A percentile compares a stretch with the other conserved stretches of the same genome.
These are phyloP conservation scores for Calameuta idolon DNA, from an alignment of 2,888 invertebrate genomes.

Conservation along the genomic window DNA sequence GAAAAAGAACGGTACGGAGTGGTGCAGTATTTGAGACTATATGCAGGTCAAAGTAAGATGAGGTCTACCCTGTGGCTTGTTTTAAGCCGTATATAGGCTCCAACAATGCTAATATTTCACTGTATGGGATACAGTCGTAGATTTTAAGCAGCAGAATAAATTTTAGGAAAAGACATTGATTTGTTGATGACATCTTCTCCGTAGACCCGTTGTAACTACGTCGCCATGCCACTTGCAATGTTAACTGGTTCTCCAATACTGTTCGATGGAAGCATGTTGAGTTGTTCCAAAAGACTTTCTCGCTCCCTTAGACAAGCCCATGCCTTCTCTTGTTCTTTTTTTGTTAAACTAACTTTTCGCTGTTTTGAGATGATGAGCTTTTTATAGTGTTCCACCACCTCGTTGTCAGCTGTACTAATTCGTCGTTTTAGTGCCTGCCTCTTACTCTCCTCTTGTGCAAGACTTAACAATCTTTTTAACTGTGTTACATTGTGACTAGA, in stretches of 20 bases:
- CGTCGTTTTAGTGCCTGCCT: slow-evolving; percentile 83
- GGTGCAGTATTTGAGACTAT: background rate
- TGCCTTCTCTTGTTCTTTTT: slow-evolving; percentile 85
- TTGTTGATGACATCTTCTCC: background rate
- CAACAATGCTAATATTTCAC: background rate
- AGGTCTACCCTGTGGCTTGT: background rate
- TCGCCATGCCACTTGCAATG: slow-evolving; percentile 9
- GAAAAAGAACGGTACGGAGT: background rate
- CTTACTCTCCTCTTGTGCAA: slow-evolving; percentile 84
- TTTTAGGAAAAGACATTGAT: background rate
- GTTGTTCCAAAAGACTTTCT: slow-evolving; percentile 59
- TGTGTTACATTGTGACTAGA: slow-evolving; percentile 85
- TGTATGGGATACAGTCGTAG: background rate
- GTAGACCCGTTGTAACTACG: background rate
- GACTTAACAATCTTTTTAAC: slow-evolving; percentile 75
- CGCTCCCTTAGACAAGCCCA: slow-evolving; percentile 67
- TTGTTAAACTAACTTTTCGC: slow-evolving; percentile 82
- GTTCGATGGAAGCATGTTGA: slow-evolving; percentile 60
- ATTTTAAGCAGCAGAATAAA: background rate
- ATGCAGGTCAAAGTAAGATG: background rate
- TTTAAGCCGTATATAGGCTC: background rate
- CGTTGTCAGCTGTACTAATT: slow-evolving; percentile 78
- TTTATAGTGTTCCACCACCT: slow-evolving; percentile 86
- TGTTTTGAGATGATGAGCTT: slow-evolving; percentile 83
- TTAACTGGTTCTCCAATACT: slow-evolving; percentile 55